These are phyloP conservation scores for Lithobius niger DNA, from an alignment of 1,140 invertebrate species.

Conservation along the genomic window DNA sequence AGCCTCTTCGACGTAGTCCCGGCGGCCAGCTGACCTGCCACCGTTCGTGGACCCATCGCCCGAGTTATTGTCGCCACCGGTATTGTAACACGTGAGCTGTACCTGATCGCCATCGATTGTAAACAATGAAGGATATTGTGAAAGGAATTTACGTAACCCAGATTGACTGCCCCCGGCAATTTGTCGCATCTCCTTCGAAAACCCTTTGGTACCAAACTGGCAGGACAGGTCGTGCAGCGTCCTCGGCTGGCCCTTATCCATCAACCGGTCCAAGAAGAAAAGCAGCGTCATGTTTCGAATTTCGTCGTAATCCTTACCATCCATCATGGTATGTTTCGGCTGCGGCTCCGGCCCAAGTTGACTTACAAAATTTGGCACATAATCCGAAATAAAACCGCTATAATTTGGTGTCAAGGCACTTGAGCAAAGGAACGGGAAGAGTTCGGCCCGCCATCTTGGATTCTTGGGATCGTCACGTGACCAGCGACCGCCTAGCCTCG, in stretches of 20 bases:
- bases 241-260: conserved; percentile 79
- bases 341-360: neutral
- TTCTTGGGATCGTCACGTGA: conserved; percentile 7
- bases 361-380: conserved; percentile 1
- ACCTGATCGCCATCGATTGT: conserved; percentile 83
- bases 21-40: conserved; percentile 42
- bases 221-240: conserved; percentile 91
- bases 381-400: neutral
- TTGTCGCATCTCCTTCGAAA: conserved; percentile 72
- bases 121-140: conserved; percentile 84
- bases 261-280: conserved; percentile 86
- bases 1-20: conserved; percentile 81
- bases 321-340: conserved; percentile 43
- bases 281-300: conserved; percentile 85
- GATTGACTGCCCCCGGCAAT: conserved; percentile 88
- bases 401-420: neutral
- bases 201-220: conserved; percentile 90
- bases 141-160: conserved; percentile 65
- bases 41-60: no score
- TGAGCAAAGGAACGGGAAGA: neutral
- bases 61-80: conserved; percentile 21
- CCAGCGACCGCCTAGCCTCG: neutral
- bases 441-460: neutral
- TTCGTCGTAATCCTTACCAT: conserved; percentile 83
- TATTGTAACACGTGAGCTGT: conserved; percentile 56